Conservation (phyloP, 2,113 vertebrate species). For the Scalopus aquaticus region DNA sequence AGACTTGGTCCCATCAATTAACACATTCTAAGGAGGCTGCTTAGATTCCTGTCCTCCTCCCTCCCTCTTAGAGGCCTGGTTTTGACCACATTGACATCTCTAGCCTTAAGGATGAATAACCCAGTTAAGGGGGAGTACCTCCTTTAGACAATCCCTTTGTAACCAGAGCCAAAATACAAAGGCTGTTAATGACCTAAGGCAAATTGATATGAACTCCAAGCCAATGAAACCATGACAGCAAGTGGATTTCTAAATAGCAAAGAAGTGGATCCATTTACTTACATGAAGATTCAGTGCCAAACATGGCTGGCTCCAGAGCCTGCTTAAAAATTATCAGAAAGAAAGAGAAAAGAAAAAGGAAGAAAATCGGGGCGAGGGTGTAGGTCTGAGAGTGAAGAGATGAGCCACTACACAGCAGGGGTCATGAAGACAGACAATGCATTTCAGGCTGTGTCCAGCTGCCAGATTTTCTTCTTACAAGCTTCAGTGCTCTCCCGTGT, state of each 20-base stretch:
- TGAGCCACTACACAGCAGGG: constrained; percentile 94
- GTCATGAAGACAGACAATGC: constrained; percentile 96
- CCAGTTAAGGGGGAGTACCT: constrained; percentile 44
- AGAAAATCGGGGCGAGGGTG: constrained; percentile 78
- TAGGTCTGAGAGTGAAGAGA: constrained; percentile 84
- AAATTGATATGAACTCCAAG: constrained; percentile 51
- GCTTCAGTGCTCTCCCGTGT: constrained; percentile 82
- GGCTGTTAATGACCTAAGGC: constrained; percentile 65
- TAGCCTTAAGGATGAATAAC: constrained; percentile 71
- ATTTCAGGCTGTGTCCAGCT: constrained; percentile 89
- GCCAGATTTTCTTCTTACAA: constrained; percentile 87
- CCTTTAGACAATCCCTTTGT: constrained; percentile 61
- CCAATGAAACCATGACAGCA: constrained; percentile 62
- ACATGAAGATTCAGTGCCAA: constrained; percentile 99
- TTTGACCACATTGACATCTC: constrained; percentile 76
- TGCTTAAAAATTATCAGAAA: constrained; percentile 82
- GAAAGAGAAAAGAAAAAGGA: constrained; percentile 76
- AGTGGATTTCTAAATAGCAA: constrained; percentile 73
- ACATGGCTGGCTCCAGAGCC: constrained; percentile 97
- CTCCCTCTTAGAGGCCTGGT: constrained; percentile 72
- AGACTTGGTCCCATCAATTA: constrained; percentile 75
- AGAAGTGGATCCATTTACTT: constrained; percentile 90
- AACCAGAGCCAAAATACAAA: constrained; percentile 69
- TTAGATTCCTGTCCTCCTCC: constrained; percentile 17
- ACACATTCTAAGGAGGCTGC: constrained; percentile 62